Evolutionary conservation across 2,113 vertebrate species (phyloP).

Genomic region (Larimichthys polyactis): DNA sequence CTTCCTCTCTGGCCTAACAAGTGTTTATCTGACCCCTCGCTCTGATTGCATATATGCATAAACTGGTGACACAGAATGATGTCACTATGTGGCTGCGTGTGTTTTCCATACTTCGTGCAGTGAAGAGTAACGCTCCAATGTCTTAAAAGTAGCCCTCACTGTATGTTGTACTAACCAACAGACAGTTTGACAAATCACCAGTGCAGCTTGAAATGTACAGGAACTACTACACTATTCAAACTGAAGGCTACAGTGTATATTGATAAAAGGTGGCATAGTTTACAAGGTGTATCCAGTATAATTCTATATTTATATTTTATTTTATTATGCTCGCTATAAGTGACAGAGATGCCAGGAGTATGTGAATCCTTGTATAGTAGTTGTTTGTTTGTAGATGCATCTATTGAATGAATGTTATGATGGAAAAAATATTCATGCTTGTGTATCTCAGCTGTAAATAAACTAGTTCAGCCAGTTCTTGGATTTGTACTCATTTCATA

Average conservation of each 20-base stretch:
- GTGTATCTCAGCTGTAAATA: conserved; percentile 67
- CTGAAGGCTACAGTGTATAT: conserved; percentile 36
- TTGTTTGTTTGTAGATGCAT: conserved; percentile 46
- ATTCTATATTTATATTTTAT: conserved; percentile 65
- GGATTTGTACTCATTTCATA: background rate
- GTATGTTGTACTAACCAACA: conserved; percentile 19
- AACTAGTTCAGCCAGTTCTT: conserved; percentile 57
- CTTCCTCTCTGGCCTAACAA: background rate
- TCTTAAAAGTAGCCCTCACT: conserved; percentile 32
- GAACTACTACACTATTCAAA: conserved; percentile 11
- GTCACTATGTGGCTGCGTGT: conserved; percentile 8
- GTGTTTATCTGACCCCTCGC: background rate
- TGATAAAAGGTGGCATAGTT: conserved; percentile 32
- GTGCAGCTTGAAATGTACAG: conserved; percentile 42
- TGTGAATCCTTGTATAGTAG: conserved; percentile 24
- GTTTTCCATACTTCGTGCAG: conserved; percentile 25
- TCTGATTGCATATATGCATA: conserved; percentile 23
- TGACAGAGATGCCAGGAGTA: conserved; percentile 38
- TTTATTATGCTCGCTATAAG: conserved; percentile 50
- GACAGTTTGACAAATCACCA: background rate
- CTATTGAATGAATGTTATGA: conserved; percentile 56
- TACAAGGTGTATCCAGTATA: conserved; percentile 41
- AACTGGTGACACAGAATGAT: conserved; percentile 12
- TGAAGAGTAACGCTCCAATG: conserved; percentile 17
- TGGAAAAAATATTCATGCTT: conserved; percentile 67